Evolutionary conservation across 2,797 vertebrate genomes (phyloP).

Genomic region (Alcedo quadribrachys): DNA sequence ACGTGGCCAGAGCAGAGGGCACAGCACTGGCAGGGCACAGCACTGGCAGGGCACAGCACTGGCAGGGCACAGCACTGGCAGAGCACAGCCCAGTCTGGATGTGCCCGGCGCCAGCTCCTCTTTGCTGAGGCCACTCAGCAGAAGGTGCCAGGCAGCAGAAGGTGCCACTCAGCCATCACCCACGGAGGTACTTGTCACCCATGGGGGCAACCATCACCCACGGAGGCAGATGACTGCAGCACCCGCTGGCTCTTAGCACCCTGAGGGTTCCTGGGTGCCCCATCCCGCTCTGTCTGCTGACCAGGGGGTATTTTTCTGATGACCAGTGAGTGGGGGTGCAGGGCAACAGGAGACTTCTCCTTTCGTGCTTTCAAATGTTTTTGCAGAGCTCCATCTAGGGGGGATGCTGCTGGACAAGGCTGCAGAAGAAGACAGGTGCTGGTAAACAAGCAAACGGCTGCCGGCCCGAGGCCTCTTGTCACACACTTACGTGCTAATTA

Average conservation of each 20-base stretch:
- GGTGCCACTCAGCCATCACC: background rate
- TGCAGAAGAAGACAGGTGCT: background rate
- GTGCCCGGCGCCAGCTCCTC: fast-evolving
- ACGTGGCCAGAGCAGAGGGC: background rate
- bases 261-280: background rate
- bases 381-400: conserved; percentile 65
- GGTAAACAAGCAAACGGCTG: background rate
- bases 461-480: background rate
- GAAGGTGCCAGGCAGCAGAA: background rate
- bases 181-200: background rate
- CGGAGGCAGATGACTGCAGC: background rate
- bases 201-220: background rate
- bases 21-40: background rate
- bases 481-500: conserved; percentile 20
- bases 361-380: conserved; percentile 14
- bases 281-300: background rate
- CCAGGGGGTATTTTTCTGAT: background rate
- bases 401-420: conserved; percentile 13
- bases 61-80: background rate
- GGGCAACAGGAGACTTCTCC: background rate
- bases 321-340: background rate
- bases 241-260: background rate
- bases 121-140: background rate
- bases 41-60: background rate
- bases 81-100: background rate